Percentiles rank a stretch among this genome's conserved stretches.
Evolutionary conservation across 1,140 invertebrate genomes (phyloP).

Genomic region (Vollenhovia emeryi): DNA sequence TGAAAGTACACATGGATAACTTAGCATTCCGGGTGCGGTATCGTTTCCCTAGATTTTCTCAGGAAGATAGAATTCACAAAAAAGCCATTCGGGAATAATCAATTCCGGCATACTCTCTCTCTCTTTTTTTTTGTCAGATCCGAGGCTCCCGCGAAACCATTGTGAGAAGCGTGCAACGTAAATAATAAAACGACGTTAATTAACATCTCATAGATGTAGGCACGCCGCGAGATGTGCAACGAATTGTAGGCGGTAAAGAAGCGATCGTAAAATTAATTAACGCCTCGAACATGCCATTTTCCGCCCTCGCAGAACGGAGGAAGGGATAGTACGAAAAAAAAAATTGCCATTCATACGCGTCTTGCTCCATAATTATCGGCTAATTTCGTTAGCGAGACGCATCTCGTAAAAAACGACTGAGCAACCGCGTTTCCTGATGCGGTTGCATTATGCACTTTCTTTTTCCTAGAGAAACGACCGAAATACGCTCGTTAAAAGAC

Average conservation of each 20-base stretch:
- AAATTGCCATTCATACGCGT: not conserved
- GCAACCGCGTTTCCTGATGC: slow-evolving; percentile 34
- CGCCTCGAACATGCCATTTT: not conserved
- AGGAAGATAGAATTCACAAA: slow-evolving; percentile 43
- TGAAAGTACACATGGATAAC: slow-evolving; percentile 53
- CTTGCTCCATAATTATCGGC: slow-evolving; percentile 23
- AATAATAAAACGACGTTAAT: slow-evolving; percentile 31
- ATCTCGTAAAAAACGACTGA: slow-evolving; percentile 31
- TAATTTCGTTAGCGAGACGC: slow-evolving; percentile 49
- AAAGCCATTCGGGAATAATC: slow-evolving; percentile 50
- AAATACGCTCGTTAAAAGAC: slow-evolving; percentile 54
- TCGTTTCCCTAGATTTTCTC: slow-evolving; percentile 44
- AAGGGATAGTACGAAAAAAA: not conserved
- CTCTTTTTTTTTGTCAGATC: not conserved
- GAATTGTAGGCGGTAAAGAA: not conserved
- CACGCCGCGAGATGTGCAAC: not conserved
- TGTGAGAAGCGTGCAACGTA: slow-evolving; percentile 3
- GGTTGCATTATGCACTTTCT: slow-evolving; percentile 58
- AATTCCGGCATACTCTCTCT: not conserved
- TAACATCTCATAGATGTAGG: slow-evolving; percentile 8
- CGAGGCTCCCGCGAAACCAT: slow-evolving; percentile 19
- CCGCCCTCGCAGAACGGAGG: not conserved
- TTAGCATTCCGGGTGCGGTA: slow-evolving; percentile 1
- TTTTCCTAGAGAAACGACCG: slow-evolving; percentile 60
- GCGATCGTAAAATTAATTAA: not conserved